Base-by-base conservation (phyloP, 2,888 invertebrate species). In the Eupsilia transversa region DNA sequence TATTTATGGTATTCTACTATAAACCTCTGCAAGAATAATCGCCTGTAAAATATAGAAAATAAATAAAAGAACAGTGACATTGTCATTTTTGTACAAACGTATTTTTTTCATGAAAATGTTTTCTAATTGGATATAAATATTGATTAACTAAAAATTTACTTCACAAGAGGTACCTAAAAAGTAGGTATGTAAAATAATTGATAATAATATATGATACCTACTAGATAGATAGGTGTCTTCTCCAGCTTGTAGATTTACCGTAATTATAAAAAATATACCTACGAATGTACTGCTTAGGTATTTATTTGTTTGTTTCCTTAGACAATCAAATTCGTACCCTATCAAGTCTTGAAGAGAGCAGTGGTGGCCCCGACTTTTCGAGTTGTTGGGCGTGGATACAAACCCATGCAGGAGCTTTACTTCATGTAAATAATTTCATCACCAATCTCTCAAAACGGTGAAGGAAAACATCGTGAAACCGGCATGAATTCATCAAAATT, bases 31-130 rank as follows among this genome's bases (percentile, higher is more conserved):
- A 43, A 71, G 56, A 56, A 46, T n/a, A 46, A 0, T 12, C 43
- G 4, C 14, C 12, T 17, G 2, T 7, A 57, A 64, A 65, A 43
- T n/a, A 43, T n/a, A 7, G 49, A 56, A 4, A 17, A 63, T 41
- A 33, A 73, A 65, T 33, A 33, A 60, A 46, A 27, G 38, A 59
- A 54, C 30, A 66, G 35, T 83, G 84, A 74, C 84, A 49, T 33
- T 81, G 81, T 6, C 83, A 71, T 46, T 79, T 74, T 71, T 71
- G 38, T 74, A 74, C 60, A 68, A 71, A 57, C 27, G 27, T 61
- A 66, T 66, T 67, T 71, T 80, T 82, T 82, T 68, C 43, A 70
- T 59, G 70, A 79, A 81, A 81, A 79, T 80, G 80, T 61, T 77
- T 35, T 65, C 17, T 68, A 65, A 60, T 52, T 68, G 23, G 23